A percentile compares a stretch with the other conserved stretches of the same genome.
Evolutionary conservation across 2,113 vertebrate genomes (phyloP).

Genomic region (Andinoacara biseriatus): DNA sequence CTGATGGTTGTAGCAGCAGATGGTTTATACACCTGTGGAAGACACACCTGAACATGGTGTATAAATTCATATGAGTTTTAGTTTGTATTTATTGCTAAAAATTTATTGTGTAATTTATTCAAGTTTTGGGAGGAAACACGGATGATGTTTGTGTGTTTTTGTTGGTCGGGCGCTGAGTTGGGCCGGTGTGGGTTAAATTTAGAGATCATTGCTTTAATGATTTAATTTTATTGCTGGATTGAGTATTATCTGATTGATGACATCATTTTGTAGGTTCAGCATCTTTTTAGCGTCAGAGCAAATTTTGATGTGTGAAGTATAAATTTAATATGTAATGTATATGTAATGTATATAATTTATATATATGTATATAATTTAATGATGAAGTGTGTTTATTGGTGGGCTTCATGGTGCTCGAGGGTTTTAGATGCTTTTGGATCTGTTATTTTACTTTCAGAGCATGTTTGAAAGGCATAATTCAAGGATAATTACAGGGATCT

Average conservation of each 20-base stretch:
- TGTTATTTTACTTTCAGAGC: background rate
- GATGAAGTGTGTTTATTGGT: background rate
- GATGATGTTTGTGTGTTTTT: background rate
- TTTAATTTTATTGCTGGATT: background rate
- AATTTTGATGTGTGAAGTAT: background rate
- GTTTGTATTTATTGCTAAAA: no score
- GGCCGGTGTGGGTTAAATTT: background rate
- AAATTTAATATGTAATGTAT: no score
- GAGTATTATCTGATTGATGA: background rate
- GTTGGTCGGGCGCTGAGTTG: background rate
- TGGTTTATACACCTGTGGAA: no score
- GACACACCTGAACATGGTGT: no score
- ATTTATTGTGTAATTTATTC: no score
- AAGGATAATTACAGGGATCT: background rate
- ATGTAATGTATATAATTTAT: no score
- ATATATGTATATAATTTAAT: no score
- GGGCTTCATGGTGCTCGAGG: background rate
- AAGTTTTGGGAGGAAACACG: no score
- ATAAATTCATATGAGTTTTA: no score
- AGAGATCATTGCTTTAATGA: background rate
- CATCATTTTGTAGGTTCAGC: background rate
- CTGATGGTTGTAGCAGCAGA: no score
- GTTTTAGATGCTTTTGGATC: rapidly evolving
- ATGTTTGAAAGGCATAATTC: background rate
- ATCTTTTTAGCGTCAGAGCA: background rate